Conservation (phyloP, 2,888 invertebrate genomes). For the Holacanthella duospinosa region DNA sequence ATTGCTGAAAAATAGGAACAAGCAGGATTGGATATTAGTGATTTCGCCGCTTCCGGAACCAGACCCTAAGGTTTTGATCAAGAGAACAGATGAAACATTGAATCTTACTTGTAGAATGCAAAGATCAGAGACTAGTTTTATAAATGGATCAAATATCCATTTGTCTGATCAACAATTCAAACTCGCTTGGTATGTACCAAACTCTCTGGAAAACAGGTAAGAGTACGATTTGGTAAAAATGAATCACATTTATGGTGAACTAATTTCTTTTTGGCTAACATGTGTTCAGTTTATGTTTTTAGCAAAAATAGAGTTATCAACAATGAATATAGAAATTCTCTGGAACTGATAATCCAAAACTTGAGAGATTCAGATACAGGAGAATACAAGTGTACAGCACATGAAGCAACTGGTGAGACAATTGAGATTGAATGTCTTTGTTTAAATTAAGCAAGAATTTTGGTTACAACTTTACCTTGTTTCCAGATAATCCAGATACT, state of each 20-base stretch:
- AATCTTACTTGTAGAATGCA: slow-evolving; percentile 26
- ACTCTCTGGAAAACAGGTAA: slow-evolving; percentile 25
- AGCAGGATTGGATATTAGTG: slow-evolving; percentile 16
- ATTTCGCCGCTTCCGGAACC: slow-evolving; percentile 21
- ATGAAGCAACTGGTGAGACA: neutral
- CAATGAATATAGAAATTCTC: slow-evolving; percentile 17
- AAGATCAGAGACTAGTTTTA: slow-evolving; percentile 10
- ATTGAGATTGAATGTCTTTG: too few relatives aligned
- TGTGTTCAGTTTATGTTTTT: neutral
- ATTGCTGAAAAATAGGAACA: neutral
- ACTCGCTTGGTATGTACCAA: slow-evolving; percentile 27
- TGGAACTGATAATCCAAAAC: slow-evolving; percentile 20
- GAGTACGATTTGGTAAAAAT: too few relatives aligned
- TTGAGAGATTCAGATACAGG: slow-evolving; percentile 26
- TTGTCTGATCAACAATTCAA: slow-evolving; percentile 19
- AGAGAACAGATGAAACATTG: slow-evolving; percentile 23
- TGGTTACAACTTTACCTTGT: neutral
- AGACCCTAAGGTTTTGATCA: slow-evolving; percentile 18
- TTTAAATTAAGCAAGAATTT: too few relatives aligned
- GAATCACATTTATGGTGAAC: neutral
- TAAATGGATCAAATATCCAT: slow-evolving; percentile 12
- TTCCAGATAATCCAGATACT: slow-evolving; percentile 9
- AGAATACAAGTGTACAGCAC: slow-evolving; percentile 24
- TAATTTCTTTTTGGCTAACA: slow-evolving; percentile 5
- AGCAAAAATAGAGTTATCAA: slow-evolving; percentile 27